Evolutionary conservation across 35 echinoderm and acorn worm species (phyloP).

Genomic region (Lytechinus variegatus): DNA sequence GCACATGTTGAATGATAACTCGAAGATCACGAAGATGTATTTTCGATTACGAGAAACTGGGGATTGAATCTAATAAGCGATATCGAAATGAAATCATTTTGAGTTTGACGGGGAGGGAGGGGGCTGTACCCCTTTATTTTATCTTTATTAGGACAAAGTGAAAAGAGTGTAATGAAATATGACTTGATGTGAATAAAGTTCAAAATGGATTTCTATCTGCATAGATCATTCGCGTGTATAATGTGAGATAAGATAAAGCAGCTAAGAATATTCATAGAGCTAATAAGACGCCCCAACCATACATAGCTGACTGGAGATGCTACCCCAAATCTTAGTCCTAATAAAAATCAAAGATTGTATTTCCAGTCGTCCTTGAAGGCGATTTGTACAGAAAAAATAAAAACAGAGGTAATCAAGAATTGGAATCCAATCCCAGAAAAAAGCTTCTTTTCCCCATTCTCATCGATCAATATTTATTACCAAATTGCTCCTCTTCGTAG

Average conservation of each 20-base stretch:
- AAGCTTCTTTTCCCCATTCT: neutral
- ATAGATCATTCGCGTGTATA: neutral
- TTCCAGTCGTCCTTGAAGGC: neutral
- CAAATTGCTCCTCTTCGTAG: neutral
- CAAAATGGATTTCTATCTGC: neutral
- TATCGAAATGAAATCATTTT: neutral
- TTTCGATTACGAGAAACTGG: neutral
- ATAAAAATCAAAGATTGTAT: neutral
- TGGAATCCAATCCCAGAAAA: neutral
- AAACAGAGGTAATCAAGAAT: neutral
- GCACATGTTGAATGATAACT: neutral
- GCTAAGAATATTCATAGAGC: neutral
- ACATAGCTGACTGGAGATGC: neutral
- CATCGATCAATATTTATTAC: constrained; percentile 3
- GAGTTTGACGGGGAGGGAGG: neutral
- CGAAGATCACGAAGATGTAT: neutral
- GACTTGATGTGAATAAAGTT: neutral
- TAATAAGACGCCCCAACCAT: neutral
- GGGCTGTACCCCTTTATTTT: neutral
- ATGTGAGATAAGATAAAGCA: neutral
- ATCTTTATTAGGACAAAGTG: neutral
- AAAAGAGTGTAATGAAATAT: neutral
- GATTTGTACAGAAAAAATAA: neutral
- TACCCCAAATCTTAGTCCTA: neutral
- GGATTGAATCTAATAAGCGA: neutral